Conservation (phyloP, 1,140 invertebrate genomes). For the Maconellicoccus hirsutus region DNA sequence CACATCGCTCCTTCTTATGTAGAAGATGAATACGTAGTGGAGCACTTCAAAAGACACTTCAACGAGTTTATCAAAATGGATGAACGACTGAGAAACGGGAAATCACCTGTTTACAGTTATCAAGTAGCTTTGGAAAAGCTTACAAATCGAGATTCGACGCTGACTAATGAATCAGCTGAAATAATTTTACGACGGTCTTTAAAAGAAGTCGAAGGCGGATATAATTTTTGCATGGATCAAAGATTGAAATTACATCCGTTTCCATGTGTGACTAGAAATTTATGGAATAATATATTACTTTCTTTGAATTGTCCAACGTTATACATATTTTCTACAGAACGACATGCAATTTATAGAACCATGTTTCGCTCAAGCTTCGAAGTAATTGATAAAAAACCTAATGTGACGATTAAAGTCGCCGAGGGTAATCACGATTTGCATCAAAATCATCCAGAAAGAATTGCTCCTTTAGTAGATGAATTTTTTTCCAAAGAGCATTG, state of each 20-base stretch:
- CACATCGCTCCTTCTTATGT: constrained; percentile 34
- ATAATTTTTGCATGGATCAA: constrained; percentile 34
- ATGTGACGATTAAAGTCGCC: constrained; percentile 35
- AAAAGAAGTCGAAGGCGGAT: constrained; percentile 31
- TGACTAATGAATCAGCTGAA: constrained; percentile 38
- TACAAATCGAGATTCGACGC: constrained; percentile 30
- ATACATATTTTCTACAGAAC: constrained; percentile 30
- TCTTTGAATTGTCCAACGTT: constrained; percentile 31
- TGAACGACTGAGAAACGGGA: constrained; percentile 29
- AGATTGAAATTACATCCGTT: constrained; percentile 31
- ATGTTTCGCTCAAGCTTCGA: constrained; percentile 26
- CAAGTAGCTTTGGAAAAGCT: constrained; percentile 40
- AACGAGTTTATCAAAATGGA: constrained; percentile 29
- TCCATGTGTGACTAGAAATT: constrained; percentile 27
- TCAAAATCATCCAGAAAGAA: constrained; percentile 43
- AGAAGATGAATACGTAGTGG: constrained; percentile 31
- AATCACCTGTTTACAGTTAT: constrained; percentile 37
- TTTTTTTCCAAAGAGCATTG: constrained; percentile 33
- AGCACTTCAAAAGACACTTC: constrained; percentile 31
- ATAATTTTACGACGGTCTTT: constrained; percentile 40
- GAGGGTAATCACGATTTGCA: constrained; percentile 53
- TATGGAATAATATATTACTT: constrained; percentile 26
- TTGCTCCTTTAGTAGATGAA: constrained; percentile 36
- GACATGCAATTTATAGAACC: background rate
- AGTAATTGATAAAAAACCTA: constrained; percentile 31